Percentiles rank a stretch among this genome's conserved stretches.
phyloP scores from a whole-genome alignment of 2,113 vertebrate species.

The Phycodurus eques region DNA sequence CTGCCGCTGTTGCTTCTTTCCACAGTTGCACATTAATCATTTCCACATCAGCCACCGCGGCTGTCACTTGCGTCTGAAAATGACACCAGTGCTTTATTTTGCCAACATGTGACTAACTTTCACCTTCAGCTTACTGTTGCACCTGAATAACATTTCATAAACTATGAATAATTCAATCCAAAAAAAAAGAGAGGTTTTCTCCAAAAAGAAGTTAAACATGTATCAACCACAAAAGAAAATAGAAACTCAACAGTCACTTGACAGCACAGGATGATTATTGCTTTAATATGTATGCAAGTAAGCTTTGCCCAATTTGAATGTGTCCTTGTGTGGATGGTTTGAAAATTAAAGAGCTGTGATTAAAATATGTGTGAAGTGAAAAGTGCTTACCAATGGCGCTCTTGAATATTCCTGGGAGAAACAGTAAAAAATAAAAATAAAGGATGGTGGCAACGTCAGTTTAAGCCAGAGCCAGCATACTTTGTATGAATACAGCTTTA shows the following conservation, averaged over 20 bases:
- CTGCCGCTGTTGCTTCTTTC: slow-evolving; percentile 4
- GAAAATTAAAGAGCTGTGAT: not conserved
- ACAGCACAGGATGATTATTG: not conserved
- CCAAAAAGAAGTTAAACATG: not conserved
- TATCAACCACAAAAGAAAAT: not conserved
- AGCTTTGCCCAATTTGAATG: not conserved
- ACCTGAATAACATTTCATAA: slow-evolving; percentile 12
- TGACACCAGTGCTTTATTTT: not conserved
- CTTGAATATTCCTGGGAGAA: not conserved
- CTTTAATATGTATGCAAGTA: not conserved
- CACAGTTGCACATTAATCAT: slow-evolving; percentile 36
- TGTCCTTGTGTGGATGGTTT: not conserved
- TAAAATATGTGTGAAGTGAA: not conserved
- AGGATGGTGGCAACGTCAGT: not conserved
- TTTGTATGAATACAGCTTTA: not conserved
- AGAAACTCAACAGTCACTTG: not conserved
- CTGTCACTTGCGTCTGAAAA: slow-evolving; percentile 1
- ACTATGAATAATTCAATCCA: slow-evolving; percentile 34
- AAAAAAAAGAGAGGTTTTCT: not conserved
- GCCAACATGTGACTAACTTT: slow-evolving; percentile 18
- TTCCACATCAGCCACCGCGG: slow-evolving; percentile 17
- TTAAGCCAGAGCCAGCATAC: not conserved
- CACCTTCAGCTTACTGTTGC: slow-evolving; percentile 17
- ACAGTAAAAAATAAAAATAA: not conserved
- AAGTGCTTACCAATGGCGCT: not conserved